These are phyloP conservation scores for Portunus trituberculatus DNA, from an alignment of 1,140 invertebrate genomes.

Conservation along the genomic window DNA sequence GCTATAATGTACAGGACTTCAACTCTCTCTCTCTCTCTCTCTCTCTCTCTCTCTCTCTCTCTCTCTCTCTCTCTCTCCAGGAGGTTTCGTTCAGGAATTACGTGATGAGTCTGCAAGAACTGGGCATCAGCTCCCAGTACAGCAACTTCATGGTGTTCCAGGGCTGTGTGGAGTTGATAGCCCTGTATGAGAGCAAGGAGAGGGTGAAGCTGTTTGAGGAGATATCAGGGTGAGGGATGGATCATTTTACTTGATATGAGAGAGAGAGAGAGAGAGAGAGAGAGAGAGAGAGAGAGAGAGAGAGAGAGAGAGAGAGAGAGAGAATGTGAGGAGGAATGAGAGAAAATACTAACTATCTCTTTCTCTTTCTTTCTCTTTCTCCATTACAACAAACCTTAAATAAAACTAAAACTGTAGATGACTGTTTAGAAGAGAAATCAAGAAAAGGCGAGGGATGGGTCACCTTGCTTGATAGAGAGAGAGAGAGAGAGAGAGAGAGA, in stretches of 20 bases:
- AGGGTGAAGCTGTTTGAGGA: background rate
- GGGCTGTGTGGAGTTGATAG: background rate
- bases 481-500: background rate
- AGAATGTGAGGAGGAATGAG: no score
- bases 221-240: background rate
- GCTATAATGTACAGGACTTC: no score
- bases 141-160: background rate
- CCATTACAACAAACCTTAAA: no score
- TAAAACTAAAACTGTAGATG: no score
- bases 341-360: no score
- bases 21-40: background rate
- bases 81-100: background rate
- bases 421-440: no score
- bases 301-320: background rate
- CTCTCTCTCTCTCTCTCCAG: background rate
- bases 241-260: no score
- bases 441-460: background rate
- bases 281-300: background rate
- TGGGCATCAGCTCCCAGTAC: background rate
- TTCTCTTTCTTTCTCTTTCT: no score
- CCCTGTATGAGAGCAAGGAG: background rate
- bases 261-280: background rate
- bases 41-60: background rate
- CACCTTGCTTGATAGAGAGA: background rate
- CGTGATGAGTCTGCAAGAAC: background rate